Evolutionary conservation across 2,888 invertebrate species (phyloP), one percentile per base, ranked within the genome.

Genomic region (Germaria angustata): DNA sequence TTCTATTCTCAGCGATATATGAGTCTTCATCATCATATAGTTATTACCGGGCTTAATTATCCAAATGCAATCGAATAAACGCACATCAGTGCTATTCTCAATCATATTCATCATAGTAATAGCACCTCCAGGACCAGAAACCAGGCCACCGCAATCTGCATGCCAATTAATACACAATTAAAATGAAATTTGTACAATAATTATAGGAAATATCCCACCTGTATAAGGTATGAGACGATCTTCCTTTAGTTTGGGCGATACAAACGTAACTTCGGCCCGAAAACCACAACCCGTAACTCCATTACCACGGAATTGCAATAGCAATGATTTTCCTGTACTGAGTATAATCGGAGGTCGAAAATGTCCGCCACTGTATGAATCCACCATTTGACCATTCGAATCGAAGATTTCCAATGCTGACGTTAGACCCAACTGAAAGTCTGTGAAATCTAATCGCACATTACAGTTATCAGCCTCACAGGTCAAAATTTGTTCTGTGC

Each of bases 81-180:
- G 92, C 0, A 92, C 91, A 85, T 93, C 92, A 0, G 92, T 92
- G 1, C 92, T 91, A 78, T 93, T 93, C 53, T 92, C 92, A 13
- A 93, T 92, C 94, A 95, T 95, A 86, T 95, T 93, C 93, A 95
- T 94, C 95, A 95, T 95, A 1, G 95, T 95, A 65, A 95, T 95
- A 13, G 94, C 93, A 0, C 95, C 95, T 2, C 95, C 95, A 13
- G 94, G 92, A 86, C 94, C 94, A 81, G 94, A 93, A 1, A 95
- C 95, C 89, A 93, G 93, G 57, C 95, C 95, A 24, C 95, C 95
- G 86, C 95, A 95, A 89, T 94, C 94, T 92, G 13, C 5, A 57
- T 1, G 34, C 20, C 9, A 49, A 36, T 22, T 36, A 65, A 22
- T 13, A 49, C 0, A 46, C 3, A 32, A 46, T 46, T n/a, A n/a